These are phyloP conservation scores for Sebastes diploproa DNA, from an alignment of 2,797 vertebrate species.

Conservation along the genomic window DNA sequence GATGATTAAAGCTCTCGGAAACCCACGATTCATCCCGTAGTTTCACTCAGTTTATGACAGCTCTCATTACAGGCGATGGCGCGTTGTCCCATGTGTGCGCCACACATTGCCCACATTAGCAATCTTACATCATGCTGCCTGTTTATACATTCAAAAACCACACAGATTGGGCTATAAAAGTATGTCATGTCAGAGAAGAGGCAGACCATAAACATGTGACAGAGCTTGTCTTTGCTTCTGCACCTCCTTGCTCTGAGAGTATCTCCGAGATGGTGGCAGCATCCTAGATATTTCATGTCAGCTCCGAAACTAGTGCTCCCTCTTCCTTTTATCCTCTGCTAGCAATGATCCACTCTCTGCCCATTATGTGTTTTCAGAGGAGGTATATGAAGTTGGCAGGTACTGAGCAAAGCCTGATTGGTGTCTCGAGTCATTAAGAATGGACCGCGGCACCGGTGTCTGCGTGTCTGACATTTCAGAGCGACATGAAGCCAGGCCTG, in stretches of 20 bases:
- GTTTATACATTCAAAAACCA: slow-evolving; percentile 38
- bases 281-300: slow-evolving; percentile 49
- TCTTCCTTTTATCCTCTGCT: slow-evolving; percentile 29
- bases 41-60: slow-evolving; percentile 36
- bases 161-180: slow-evolving; percentile 35
- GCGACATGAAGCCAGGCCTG: slow-evolving; percentile 45
- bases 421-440: slow-evolving; percentile 65
- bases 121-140: slow-evolving; percentile 21
- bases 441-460: slow-evolving; percentile 42
- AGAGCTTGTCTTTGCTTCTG: slow-evolving; percentile 20
- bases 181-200: slow-evolving; percentile 29
- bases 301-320: slow-evolving; percentile 11
- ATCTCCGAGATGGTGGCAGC: slow-evolving; percentile 31
- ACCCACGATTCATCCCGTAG: slow-evolving; percentile 20
- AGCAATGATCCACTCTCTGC: slow-evolving; percentile 6
- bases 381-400: slow-evolving; percentile 51
- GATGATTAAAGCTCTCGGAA: slow-evolving; percentile 62
- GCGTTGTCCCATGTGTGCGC: slow-evolving; percentile 26
- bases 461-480: slow-evolving; percentile 70
- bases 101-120: slow-evolving; percentile 42
- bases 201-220: slow-evolving; percentile 28
- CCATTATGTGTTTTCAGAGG: slow-evolving; percentile 31
- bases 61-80: slow-evolving; percentile 36
- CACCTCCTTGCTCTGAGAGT: slow-evolving; percentile 2
- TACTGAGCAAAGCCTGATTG: slow-evolving; percentile 44